phyloP scores from a whole-genome alignment of 2,113 vertebrate genomes.

The Heliornis fulica region DNA sequence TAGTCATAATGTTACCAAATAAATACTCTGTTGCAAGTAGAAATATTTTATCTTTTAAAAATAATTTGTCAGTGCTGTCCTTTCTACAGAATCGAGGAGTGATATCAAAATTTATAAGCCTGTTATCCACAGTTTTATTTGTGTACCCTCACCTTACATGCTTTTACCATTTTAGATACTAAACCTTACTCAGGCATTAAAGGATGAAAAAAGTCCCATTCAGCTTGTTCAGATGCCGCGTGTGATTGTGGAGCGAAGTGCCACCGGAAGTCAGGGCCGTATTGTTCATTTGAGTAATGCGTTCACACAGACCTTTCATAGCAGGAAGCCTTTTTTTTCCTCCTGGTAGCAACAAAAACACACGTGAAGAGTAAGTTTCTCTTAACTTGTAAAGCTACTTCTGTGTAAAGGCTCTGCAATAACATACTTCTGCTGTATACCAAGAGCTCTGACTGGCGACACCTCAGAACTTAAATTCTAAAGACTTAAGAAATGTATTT shows the following conservation, averaged over 20 bases:
- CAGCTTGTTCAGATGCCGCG: constrained; percentile 97
- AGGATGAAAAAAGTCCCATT: constrained; percentile 89
- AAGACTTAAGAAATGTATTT: constrained; percentile 64
- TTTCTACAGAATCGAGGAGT: background rate
- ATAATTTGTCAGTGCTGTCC: background rate
- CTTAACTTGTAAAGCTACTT: background rate
- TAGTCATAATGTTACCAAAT: background rate
- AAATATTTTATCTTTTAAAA: background rate
- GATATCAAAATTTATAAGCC: background rate
- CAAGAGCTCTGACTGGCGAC: constrained; percentile 54
- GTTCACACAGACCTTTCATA: constrained; percentile 95
- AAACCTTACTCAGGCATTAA: constrained; percentile 92
- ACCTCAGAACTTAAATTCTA: constrained; percentile 61
- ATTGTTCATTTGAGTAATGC: constrained; percentile 86
- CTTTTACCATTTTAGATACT: constrained; percentile 80
- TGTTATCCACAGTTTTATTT: background rate
- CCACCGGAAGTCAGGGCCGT: constrained; percentile 84
- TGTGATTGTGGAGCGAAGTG: constrained; percentile 91
- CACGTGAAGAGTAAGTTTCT: background rate
- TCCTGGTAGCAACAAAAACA: constrained; percentile 83
- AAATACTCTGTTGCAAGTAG: background rate
- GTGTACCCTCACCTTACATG: background rate
- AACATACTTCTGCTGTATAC: constrained; percentile 43
- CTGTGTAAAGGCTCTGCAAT: constrained; percentile 46
- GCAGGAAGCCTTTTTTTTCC: constrained; percentile 94